Evolutionary conservation across 2,113 vertebrate genomes (phyloP).

Genomic region (Mobula birostris): DNA sequence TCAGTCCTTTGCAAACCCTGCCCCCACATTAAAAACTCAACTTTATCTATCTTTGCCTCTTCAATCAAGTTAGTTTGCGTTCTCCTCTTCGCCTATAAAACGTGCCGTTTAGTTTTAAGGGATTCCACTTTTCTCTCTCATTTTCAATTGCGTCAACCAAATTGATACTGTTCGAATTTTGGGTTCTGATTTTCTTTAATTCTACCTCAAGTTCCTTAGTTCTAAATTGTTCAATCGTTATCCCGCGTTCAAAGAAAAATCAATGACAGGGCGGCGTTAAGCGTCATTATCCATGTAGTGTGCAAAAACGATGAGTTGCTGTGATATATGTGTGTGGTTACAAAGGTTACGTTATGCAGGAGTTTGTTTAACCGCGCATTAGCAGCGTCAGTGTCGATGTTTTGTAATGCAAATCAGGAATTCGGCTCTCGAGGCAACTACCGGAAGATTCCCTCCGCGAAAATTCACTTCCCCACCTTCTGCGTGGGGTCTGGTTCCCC

Average conservation of each 20-base stretch:
- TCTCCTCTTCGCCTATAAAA: too few species aligned
- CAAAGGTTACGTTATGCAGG: not conserved
- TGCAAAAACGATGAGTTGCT: not conserved
- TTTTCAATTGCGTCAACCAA: not conserved
- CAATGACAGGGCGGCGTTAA: not conserved
- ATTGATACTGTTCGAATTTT: not conserved
- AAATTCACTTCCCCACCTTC: not conserved
- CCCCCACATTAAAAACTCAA: not conserved
- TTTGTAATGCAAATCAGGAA: conserved; percentile 6
- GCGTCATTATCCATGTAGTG: not conserved
- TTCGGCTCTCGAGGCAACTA: not conserved
- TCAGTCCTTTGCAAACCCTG: not conserved
- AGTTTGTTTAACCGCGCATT: not conserved
- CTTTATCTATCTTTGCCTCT: not conserved
- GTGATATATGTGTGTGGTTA: not conserved
- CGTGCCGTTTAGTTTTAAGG: not conserved
- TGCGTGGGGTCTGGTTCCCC: not conserved
- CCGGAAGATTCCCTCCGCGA: not conserved
- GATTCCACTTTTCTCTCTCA: not conserved
- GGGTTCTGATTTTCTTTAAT: not conserved
- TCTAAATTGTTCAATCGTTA: not conserved
- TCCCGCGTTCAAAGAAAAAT: not conserved
- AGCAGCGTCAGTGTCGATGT: not conserved
- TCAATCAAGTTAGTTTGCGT: not conserved
- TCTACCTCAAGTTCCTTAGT: not conserved